These are phyloP conservation scores for Cavia porcellus DNA, from an alignment of 2,113 vertebrate genomes.

Conservation along the genomic window DNA sequence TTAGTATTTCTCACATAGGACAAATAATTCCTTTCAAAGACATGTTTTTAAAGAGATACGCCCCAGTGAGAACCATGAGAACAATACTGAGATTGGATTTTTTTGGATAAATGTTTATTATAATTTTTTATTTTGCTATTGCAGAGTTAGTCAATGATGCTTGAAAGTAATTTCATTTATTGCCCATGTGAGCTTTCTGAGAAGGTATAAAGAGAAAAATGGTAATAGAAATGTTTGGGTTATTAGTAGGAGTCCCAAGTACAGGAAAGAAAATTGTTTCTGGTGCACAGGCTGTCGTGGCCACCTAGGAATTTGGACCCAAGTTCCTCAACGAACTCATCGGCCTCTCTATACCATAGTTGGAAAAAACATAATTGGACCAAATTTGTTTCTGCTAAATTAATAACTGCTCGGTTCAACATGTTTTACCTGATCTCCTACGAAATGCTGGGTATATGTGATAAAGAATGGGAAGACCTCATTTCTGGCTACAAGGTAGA, in stretches of 20 bases:
- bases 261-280: not conserved
- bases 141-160: not conserved
- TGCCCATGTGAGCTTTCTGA: not conserved
- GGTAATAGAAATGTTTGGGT: not conserved
- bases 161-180: not conserved
- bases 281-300: not conserved
- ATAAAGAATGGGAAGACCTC: rapidly evolving
- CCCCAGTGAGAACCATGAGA: not conserved
- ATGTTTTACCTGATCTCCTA: not conserved
- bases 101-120: slow-evolving; percentile 9
- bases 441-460: not conserved
- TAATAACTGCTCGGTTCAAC: not conserved
- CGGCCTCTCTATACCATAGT: not conserved
- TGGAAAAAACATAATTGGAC: not conserved
- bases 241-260: not conserved
- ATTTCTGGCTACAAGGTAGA: not conserved
- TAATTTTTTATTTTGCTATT: not conserved
- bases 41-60: not conserved
- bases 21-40: not conserved
- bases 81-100: not conserved
- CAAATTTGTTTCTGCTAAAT: not conserved
- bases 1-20: not conserved
- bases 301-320: not conserved
- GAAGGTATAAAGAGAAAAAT: not conserved
- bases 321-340: not conserved